phyloP scores from a whole-genome alignment of 1,140 invertebrate genomes.

The Saxidomus purpurata region DNA sequence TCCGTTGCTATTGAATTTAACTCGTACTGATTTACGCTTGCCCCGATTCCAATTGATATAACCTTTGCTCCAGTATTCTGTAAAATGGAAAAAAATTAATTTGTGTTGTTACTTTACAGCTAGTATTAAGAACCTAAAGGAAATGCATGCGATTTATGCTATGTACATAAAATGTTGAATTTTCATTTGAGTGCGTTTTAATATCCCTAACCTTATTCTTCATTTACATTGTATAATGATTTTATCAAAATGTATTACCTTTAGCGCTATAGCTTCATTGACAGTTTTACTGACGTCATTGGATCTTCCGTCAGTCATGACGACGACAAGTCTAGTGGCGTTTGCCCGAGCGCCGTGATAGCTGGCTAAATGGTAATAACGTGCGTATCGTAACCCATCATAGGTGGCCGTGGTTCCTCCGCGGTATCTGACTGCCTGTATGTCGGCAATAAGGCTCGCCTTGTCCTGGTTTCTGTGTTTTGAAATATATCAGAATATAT shows the following conservation, averaged over 20 bases:
- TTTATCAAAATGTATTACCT: too few species aligned
- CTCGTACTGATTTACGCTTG: conserved; percentile 56
- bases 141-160: too few species aligned
- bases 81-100: not conserved
- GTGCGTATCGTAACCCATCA: conserved; percentile 68
- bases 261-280: conserved; percentile 58
- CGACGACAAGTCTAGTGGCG: conserved; percentile 66
- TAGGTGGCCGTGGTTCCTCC: conserved; percentile 69
- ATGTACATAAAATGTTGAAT: too few species aligned
- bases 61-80: conserved; percentile 40
- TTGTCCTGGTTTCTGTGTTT: conserved; percentile 33
- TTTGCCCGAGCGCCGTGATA: conserved; percentile 66
- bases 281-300: conserved; percentile 60
- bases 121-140: too few species aligned
- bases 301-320: conserved; percentile 74
- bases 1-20: conserved; percentile 56
- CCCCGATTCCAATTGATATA: conserved; percentile 59
- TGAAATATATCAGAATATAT: not conserved
- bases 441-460: not conserved
- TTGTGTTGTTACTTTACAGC: too few species aligned
- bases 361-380: conserved; percentile 62
- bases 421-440: conserved; percentile 55
- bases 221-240: too few species aligned
- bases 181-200: too few species aligned
- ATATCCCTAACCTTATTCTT: too few species aligned